phyloP scores from a whole-genome alignment of 2,888 invertebrate species.

The Dasysyrphus albostriatus region DNA sequence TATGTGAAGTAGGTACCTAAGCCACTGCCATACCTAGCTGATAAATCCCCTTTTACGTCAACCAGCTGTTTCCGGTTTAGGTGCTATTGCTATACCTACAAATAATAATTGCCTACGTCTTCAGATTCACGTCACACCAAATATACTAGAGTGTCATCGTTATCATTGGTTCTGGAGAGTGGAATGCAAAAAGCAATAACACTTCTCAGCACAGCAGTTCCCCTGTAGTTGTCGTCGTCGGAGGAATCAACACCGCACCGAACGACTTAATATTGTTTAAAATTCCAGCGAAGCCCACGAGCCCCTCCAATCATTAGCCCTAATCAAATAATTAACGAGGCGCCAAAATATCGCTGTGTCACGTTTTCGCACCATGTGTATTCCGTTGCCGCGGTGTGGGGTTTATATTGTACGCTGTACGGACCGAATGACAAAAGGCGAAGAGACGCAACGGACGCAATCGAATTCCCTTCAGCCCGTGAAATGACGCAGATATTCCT shows the following conservation, averaged over 20 bases:
- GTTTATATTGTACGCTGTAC: background rate
- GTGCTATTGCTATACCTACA: too few species aligned
- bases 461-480: background rate
- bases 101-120: constrained; percentile 29
- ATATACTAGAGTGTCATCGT: constrained; percentile 17
- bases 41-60: constrained; percentile 63
- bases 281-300: constrained; percentile 47
- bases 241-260: constrained; percentile 1
- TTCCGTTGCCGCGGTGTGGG: constrained; percentile 11
- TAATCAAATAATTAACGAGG: constrained; percentile 73
- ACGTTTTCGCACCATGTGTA: constrained; percentile 66
- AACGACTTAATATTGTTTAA: constrained; percentile 48
- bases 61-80: constrained; percentile 49
- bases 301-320: constrained; percentile 60
- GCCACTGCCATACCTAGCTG: background rate
- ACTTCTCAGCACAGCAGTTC: background rate
- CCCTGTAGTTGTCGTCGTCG: constrained; percentile 8
- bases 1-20: background rate
- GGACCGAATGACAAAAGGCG: background rate
- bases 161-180: constrained; percentile 3
- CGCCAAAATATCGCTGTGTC: constrained; percentile 69
- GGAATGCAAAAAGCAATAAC: constrained; percentile 42
- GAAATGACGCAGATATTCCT: constrained; percentile 55
- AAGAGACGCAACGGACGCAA: background rate
- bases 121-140: constrained; percentile 26